phyloP scores from a whole-genome alignment of 2,113 vertebrate species.

The Callopanchax toddi region DNA sequence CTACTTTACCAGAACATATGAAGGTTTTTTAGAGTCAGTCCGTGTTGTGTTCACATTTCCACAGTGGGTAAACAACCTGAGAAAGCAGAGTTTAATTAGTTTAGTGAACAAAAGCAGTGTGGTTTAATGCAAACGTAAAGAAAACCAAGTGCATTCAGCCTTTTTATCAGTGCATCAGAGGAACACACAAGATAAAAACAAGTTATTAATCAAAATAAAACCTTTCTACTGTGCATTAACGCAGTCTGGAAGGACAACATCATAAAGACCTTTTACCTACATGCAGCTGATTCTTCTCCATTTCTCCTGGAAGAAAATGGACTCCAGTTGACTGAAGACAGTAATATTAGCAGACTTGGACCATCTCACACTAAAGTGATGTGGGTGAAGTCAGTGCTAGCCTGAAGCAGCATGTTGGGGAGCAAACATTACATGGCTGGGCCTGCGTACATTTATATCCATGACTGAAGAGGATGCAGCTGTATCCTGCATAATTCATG shows the following conservation, averaged over 20 bases:
- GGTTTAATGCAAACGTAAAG: too few relatives aligned
- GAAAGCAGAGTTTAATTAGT: too few relatives aligned
- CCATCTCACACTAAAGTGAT: constrained; percentile 17
- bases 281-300: neutral
- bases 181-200: too few relatives aligned
- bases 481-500: constrained; percentile 72
- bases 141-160: too few relatives aligned
- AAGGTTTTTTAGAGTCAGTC: too few relatives aligned
- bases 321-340: constrained; percentile 12
- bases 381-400: constrained; percentile 4
- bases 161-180: too few relatives aligned
- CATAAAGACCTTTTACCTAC: too few relatives aligned
- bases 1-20: too few relatives aligned
- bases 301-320: constrained; percentile 2
- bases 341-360: constrained; percentile 16
- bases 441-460: constrained; percentile 67
- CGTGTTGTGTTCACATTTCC: too few relatives aligned
- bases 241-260: neutral
- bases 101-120: too few relatives aligned
- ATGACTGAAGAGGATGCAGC: constrained; percentile 63
- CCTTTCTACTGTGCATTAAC: neutral
- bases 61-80: too few relatives aligned
- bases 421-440: constrained; percentile 62
- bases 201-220: too few relatives aligned
- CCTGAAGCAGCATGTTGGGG: constrained; percentile 44